Evolutionary conservation across 92 coral and sea anemone species (phyloP), one percentile per base, ranked within the genome.

Genomic region (Scolanthus callimorphus): DNA sequence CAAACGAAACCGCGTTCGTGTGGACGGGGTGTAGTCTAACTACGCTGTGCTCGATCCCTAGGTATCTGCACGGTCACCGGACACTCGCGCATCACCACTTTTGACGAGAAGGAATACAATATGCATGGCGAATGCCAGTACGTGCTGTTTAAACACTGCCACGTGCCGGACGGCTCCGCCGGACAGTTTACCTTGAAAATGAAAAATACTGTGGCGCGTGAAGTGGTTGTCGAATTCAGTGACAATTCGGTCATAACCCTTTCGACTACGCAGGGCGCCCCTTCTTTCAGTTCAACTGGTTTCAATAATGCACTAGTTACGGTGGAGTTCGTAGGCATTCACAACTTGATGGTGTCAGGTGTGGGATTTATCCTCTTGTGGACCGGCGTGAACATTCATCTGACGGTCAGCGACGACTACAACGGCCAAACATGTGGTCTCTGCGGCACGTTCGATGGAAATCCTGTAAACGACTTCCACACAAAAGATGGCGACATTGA

Each of bases 371-470:
- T 80, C 20, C n/a, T 91, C 11, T 81, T 76, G 6, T 91, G 97
- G 97, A 80, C 96, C 0, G 97, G 96, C 10, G 65, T 71, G 19
- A 83, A 88, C 55, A 60, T 72, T 0, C 83, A 55, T 49, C 49
- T 91, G 4, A 83, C 89, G 2, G 97, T 91, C 22, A 75, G 69
- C 19, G 69, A 96, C 3, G 26, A 80, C 24, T 55, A 84, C 43
- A 64, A 77, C 23, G 56, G 60, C 22, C 88, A 89, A 57, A 92
- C 98, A 0, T 92, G 98, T 27, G 98, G 98, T 73, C 89, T 92
- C 9, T 92, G 98, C 47, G 98, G 98, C 8, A 88, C 96, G 9
- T 92, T 88, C 49, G 86, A 92, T 47, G 76, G 59, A 67, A 83
- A 73, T 22, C 62, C 58, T 3, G 84, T 76, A 11, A 91, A 92